Evolutionary conservation across 2,797 vertebrate species (phyloP), one percentile per base, ranked within the genome.

Genomic region (Bovichtus variegatus): DNA sequence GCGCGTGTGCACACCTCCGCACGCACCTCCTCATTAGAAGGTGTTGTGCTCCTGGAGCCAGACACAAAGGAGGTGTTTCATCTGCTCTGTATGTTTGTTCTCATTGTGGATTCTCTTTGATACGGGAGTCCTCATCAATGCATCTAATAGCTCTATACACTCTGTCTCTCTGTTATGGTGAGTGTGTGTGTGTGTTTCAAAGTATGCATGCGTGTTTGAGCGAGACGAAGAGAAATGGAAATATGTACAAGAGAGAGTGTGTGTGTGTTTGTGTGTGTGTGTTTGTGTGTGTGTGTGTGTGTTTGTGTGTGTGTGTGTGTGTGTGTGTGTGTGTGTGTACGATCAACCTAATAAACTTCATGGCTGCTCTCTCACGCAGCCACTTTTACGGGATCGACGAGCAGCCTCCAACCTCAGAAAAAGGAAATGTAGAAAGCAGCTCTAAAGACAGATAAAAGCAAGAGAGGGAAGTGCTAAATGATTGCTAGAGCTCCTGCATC

Each of bases 71-170:
- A 87, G 76, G 63, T 76, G 88, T 91, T 92, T 93, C 81, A 91
- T 91, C 84, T 82, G 76, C 83, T 80, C 83, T 71, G 76, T 58
- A 80, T 86, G 80, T 90, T 90, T 92, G 90, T 92, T 92, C 84
- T 92, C 85, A 86, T 90, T 88, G 81, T 80, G 76, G 44, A 87
- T 84, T 89, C 88, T 71, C 84, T 92, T 93, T 92, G 89, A 92
- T 89, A 50, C 43, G 1, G 27, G 50, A 54, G 6, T 87, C 81
- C 66, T 87, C 89, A 81, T 91, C 89, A 85, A 78, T 80, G 81
- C 69, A 63, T 86, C 83, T 88, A 91, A 91, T 91, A 78, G 87
- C 80, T 73, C 83, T 13, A 47, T 74, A 74, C 82, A 71, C 60
- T 58, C 63, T 12, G 5, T 64, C 69, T 77, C 51, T 71, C 15